A percentile compares a stretch with the other conserved stretches of the same genome.
These are phyloP conservation scores for Eptesicus fuscus DNA, from an alignment of 2,113 vertebrate species.

Conservation along the genomic window DNA sequence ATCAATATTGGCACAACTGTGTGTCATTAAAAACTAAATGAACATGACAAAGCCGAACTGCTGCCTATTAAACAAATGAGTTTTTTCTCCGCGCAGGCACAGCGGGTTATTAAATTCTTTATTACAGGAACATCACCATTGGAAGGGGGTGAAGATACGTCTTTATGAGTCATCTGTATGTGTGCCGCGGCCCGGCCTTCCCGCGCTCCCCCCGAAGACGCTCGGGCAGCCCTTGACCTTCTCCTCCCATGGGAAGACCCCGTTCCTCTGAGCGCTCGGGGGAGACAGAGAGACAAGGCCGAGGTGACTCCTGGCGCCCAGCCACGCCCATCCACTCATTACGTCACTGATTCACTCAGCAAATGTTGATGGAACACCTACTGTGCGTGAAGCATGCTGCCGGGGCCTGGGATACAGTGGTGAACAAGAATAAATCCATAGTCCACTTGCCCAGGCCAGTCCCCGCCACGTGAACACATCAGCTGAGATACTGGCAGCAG, in stretches of 20 bases:
- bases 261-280: neutral
- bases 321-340: rapidly evolving
- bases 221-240: rapidly evolving
- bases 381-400: neutral
- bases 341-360: neutral
- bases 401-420: neutral
- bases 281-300: too few species aligned
- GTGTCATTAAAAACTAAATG: conserved; percentile 88
- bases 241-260: neutral
- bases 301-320: rapidly evolving
- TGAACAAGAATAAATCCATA: neutral
- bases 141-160: conserved; percentile 8
- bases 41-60: conserved; percentile 86
- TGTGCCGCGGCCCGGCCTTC: neutral
- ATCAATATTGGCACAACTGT: conserved; percentile 89
- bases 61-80: conserved; percentile 88
- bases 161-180: conserved; percentile 51
- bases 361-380: too few species aligned
- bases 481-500: neutral
- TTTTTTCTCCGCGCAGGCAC: conserved; percentile 80
- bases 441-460: neutral
- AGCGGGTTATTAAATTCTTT: conserved; percentile 83
- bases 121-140: conserved; percentile 76
- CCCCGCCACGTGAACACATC: neutral
- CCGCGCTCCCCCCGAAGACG: neutral